Percentiles rank a stretch among this genome's conserved stretches.
Conservation (phyloP, 2,888 invertebrate species). For the Philonicus albiceps region DNA sequence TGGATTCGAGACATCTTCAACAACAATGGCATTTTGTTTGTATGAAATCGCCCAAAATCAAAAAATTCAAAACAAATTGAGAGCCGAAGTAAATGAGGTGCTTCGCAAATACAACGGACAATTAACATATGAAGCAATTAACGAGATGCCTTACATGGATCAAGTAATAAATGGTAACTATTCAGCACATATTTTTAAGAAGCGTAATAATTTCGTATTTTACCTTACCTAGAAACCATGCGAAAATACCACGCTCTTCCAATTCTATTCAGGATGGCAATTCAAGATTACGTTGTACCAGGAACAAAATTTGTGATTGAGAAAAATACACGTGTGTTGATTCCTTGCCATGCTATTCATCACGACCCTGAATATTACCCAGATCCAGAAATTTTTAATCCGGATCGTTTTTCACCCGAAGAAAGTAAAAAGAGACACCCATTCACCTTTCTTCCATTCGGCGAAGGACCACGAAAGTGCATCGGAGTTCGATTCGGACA, state of each 20-base stretch:
- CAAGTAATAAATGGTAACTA: slow-evolving; percentile 64
- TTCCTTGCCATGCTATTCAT: slow-evolving; percentile 61
- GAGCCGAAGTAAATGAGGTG: slow-evolving; percentile 62
- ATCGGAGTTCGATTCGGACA: slow-evolving; percentile 60
- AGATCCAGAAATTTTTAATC: slow-evolving; percentile 62
- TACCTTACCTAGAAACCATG: slow-evolving; percentile 60
- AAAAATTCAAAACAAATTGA: slow-evolving; percentile 61
- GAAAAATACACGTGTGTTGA: slow-evolving; percentile 56
- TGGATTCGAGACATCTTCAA: slow-evolving; percentile 67
- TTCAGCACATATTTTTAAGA: too few species aligned
- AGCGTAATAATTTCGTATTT: too few species aligned
- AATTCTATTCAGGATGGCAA: slow-evolving; percentile 56
- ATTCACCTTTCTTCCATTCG: slow-evolving; percentile 57
- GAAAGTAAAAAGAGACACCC: slow-evolving; percentile 55
- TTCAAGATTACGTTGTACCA: slow-evolving; percentile 57
- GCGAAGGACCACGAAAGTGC: slow-evolving; percentile 59
- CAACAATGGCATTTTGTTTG: slow-evolving; percentile 64
- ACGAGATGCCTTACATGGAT: slow-evolving; percentile 65
- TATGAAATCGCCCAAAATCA: slow-evolving; percentile 65
- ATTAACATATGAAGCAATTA: slow-evolving; percentile 64
- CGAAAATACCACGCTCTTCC: slow-evolving; percentile 63
- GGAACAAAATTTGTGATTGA: slow-evolving; percentile 54
- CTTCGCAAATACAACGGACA: slow-evolving; percentile 58
- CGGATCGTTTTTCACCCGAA: slow-evolving; percentile 62
- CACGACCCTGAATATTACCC: slow-evolving; percentile 62